Conservation (phyloP, 2,888 invertebrate species). For the Cheilosia pagana region DNA sequence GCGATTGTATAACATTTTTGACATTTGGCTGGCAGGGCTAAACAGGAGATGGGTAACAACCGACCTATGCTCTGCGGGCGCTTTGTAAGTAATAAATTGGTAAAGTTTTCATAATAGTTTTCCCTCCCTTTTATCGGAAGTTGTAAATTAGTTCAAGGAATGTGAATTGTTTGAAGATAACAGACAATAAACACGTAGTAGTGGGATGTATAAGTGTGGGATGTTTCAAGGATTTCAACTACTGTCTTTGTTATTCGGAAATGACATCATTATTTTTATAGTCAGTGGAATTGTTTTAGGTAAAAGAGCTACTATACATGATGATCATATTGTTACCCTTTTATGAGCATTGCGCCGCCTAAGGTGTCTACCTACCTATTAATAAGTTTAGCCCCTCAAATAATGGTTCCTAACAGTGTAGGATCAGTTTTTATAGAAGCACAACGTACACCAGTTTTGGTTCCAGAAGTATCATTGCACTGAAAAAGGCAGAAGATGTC, state of each 20-base stretch:
- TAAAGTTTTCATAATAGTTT: constrained; percentile 65
- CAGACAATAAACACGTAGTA: constrained; percentile 56
- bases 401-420: too few relatives aligned
- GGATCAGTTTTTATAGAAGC: too few relatives aligned
- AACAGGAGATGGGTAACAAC: constrained; percentile 3
- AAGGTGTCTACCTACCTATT: too few relatives aligned
- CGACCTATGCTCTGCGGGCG: constrained; percentile 32
- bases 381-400: too few relatives aligned
- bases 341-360: too few relatives aligned
- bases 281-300: too few relatives aligned
- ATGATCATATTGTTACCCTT: too few relatives aligned
- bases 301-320: too few relatives aligned
- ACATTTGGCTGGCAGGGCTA: constrained; percentile 50
- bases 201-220: neutral
- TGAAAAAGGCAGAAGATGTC: too few relatives aligned
- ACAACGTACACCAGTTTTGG: too few relatives aligned
- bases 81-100: constrained; percentile 70
- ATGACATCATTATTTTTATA: too few relatives aligned
- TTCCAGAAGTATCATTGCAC: too few relatives aligned
- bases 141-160: constrained; percentile 59
- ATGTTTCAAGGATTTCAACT: neutral
- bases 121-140: constrained; percentile 56
- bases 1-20: constrained; percentile 61
- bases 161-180: constrained; percentile 41
- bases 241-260: neutral